Evolutionary conservation across 2,888 invertebrate genomes (phyloP).

Genomic region (Tachystola acroxantha): DNA sequence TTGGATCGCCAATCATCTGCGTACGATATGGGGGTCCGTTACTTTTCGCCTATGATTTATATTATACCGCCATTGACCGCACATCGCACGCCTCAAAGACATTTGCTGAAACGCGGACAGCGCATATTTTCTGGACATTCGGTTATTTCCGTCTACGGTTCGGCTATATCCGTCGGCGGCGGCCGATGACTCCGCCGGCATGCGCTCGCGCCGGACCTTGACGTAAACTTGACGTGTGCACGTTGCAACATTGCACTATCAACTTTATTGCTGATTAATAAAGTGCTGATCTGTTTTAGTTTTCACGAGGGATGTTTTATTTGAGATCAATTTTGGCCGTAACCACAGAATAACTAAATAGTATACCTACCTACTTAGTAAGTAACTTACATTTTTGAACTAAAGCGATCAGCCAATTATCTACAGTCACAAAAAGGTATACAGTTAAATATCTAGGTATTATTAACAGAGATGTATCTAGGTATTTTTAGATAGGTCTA

Average conservation of each 20-base stretch:
- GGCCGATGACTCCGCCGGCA: slow-evolving; percentile 72
- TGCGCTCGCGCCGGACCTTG: slow-evolving; percentile 61
- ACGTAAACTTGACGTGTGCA: slow-evolving; percentile 32
- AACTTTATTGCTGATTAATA: slow-evolving; percentile 27
- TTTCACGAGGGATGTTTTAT: background rate
- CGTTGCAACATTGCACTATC: slow-evolving; percentile 17
- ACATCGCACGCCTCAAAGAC: slow-evolving; percentile 25
- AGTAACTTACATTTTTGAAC: no score
- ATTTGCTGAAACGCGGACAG: slow-evolving; percentile 58
- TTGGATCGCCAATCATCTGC: no score
- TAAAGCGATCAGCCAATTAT: no score
- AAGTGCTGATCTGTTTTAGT: slow-evolving; percentile 12
- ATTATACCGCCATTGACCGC: slow-evolving; percentile 44
- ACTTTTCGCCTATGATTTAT: slow-evolving; percentile 11
- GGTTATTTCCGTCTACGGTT: slow-evolving; percentile 66
- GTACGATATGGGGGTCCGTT: background rate
- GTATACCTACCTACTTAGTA: no score
- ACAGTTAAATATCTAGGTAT: no score
- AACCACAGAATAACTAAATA: no score
- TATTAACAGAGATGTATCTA: no score
- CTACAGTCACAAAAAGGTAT: no score
- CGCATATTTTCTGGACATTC: slow-evolving; percentile 59
- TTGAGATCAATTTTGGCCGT: no score
- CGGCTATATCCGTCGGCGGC: slow-evolving; percentile 65
- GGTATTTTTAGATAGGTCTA: no score